Base-by-base conservation (phyloP, 2,113 vertebrate genomes). In the Neogobius melanostomus region DNA sequence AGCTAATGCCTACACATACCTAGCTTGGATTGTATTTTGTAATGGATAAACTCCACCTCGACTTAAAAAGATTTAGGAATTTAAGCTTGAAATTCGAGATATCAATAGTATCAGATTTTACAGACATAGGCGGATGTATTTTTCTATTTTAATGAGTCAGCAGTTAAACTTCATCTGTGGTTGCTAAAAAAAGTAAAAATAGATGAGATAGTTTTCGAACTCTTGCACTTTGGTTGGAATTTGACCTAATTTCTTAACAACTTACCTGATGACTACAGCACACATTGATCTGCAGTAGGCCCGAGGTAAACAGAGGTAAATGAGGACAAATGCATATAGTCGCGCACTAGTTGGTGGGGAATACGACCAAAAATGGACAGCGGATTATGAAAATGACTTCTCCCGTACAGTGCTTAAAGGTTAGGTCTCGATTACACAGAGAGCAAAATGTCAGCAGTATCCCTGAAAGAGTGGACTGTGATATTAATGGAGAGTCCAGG, bases 311-410 rank as follows among this genome's bases (percentile, higher is more conserved):
- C 21, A 71, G 59, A 72, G 53, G 57, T 9, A 85, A 84, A 81
- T 72, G 49, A 78, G 76, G 72, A 80, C 66, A 76, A 76, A 88
- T 84, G 84, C 80, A 74, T 69, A 73, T 68, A 43, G 76, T 71
- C 16, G 59, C 28, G 28, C 44, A 62, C 63, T 6, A 59, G 73
- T 82, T 80, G 68, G 73, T 82, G 78, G 68, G 69, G 72, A 75
- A 79, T 85, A 77, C 76, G 78, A 82, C 70, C 57, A 74, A 77
- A 85, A 28, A 89, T 75, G 87, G 84, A 88, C 84, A 83, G 79
- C 81, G 81, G 88, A 94, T 94, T 90, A 93, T 94, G 94, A 97
- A 94, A 95, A 96, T 93, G 90, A 90, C 90, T 93, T 84, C 91
- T 89, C 85, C 91, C 80, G 7, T 82, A 88, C 89, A 92, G 91